Evolutionary conservation across 92 coral and sea anemone genomes (phyloP), one percentile per base, ranked within the genome.

Genomic region (Phymanthus crucifer): DNA sequence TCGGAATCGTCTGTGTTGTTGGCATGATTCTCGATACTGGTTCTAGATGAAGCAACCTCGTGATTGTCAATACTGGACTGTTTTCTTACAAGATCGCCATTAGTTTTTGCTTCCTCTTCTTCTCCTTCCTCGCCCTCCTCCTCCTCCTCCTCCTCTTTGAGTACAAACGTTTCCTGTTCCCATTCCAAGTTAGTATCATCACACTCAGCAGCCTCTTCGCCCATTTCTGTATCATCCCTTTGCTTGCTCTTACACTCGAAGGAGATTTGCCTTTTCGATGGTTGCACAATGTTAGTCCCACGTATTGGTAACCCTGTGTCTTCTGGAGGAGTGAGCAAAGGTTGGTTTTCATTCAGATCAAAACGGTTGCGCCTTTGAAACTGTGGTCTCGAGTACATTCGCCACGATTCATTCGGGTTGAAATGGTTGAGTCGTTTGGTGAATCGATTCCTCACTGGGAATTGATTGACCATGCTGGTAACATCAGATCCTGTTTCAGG

Each of bases 141-240:
- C 1, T n/a, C 84, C 4, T 47, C 52, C 7, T 78, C 74, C 43
- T 76, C 86, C 29, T 40, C 43, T 8, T 80, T 84, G 40, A 86
- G 68, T 17, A 78, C 13, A 26, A 86, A 71, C 3, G 80, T 73
- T 46, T 89, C 90, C 46, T 85, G 78, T 21, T 86, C 90, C 93
- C 93, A 89, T 36, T 89, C 93, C 18, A 89, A 73, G 43, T 81
- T 80, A 40, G 48, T 82, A 45, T 74, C n/a, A n/a, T n/a, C 83
- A 9, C 83, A 57, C n/a, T 76, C 50, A 10, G 70, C 79, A 19
- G 45, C 35, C 23, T 78, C 77, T 9, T 46, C 64, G 6, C 36
- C 9, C 13, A 38, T 52, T 40, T 40, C 69, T 40, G 23, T 29
- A 40, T 78, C 71, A 29, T 0, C 26, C 16, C 19, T 24, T 29